Evolutionary conservation across 2,113 vertebrate genomes (phyloP).

Genomic region (Mustela lutreola): DNA sequence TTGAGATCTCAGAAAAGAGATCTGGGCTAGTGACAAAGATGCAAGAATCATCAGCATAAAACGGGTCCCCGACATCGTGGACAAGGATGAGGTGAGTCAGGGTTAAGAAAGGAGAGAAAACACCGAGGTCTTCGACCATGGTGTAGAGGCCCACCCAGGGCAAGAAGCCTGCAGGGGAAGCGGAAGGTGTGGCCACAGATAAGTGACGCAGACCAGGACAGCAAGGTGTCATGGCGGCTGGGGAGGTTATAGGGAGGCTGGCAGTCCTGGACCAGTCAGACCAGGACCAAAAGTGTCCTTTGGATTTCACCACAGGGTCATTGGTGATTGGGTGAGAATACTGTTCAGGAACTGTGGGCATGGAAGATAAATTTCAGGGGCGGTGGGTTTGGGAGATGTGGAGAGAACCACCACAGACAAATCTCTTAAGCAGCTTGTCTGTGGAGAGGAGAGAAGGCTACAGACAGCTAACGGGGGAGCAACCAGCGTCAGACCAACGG

Average conservation of each 20-base stretch:
- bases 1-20: background rate
- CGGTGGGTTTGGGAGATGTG: background rate
- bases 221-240: accelerated
- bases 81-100: background rate
- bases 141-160: background rate
- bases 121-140: accelerated
- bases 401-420: background rate
- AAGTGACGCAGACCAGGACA: background rate
- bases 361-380: too few species aligned
- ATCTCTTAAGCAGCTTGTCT: background rate
- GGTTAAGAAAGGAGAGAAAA: background rate
- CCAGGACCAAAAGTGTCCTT: background rate
- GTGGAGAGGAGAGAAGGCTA: background rate
- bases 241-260: accelerated
- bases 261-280: accelerated
- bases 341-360: too few species aligned
- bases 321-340: accelerated
- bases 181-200: accelerated
- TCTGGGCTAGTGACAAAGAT: background rate
- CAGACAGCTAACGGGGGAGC: accelerated
- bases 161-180: background rate
- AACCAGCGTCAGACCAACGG: accelerated
- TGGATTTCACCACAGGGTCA: background rate
- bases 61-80: too few species aligned
- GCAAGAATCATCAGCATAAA: background rate